Percentiles rank a stretch among this genome's conserved stretches.
Conservation (phyloP, 2,113 vertebrate species). For the Chaetura pelagica region DNA sequence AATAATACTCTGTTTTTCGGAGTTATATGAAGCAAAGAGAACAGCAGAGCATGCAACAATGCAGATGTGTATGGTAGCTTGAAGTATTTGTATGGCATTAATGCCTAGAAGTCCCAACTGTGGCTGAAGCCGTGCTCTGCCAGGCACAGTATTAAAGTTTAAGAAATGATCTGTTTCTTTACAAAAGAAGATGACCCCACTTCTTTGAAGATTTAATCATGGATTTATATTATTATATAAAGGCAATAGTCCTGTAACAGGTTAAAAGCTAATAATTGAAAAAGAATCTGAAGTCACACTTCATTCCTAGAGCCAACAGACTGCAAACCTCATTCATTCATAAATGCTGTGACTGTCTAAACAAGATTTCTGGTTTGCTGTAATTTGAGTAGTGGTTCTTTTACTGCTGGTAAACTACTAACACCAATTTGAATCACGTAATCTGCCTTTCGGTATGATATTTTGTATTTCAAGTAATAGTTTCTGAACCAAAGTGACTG, state of each 20-base stretch:
- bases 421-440: conserved; percentile 5
- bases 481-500: not conserved
- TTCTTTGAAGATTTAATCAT: not conserved
- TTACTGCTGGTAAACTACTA: not conserved
- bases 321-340: not conserved
- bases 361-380: not conserved
- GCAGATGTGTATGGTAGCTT: not conserved
- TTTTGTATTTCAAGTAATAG: not conserved
- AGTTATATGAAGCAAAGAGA: not conserved
- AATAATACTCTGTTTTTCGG: not conserved
- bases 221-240: not conserved
- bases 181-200: not conserved
- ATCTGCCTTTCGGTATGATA: not conserved
- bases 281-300: not conserved
- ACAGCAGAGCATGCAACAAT: not conserved
- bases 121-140: not conserved
- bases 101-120: not conserved
- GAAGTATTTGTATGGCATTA: not conserved
- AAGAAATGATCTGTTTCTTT: not conserved
- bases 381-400: not conserved
- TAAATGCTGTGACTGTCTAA: not conserved
- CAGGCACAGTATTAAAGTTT: not conserved
- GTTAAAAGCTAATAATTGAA: not conserved
- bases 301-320: not conserved
- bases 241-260: not conserved